Base-by-base conservation (phyloP, 2,113 vertebrate species). In the Campylomormyrus tamandua region DNA sequence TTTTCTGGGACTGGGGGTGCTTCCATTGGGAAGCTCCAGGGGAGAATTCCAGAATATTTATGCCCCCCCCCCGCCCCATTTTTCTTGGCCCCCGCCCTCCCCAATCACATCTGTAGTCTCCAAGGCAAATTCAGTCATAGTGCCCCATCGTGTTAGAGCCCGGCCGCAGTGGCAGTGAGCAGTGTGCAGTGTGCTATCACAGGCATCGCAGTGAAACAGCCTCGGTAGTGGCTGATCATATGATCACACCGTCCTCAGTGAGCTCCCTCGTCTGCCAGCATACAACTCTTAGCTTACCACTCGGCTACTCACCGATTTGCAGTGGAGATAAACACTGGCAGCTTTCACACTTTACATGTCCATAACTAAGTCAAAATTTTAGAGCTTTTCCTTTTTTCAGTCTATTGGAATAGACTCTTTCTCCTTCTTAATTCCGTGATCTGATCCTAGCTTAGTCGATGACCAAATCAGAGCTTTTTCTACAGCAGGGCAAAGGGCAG, bases 11-110 rank as follows among this genome's bases (percentile, higher is more conserved):
- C 21, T 48, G 15, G 24, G 80, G 10, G 39, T 24, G 52, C 56
- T 87, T 74, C 56, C 13, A 70, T 90, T 86, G 50, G 80, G 50
- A 46, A 39, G 24, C 77, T 42, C 80, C 89, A 48, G 83, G 84
- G 56, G 70, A 46, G 53, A 87, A 90, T 90, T 87, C 56, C 39
- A n/a, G 58, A 45, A 49, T 24, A 50, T 74, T 70, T 87, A n/a
- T 83, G 53, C 27, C 50, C 49, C 49, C 49, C n/a, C 50, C 74
- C 77, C 19, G 35, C 88, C 70, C 42, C 42, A 13, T 66, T 66
- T 9, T 66, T 35, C 19, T 42, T 50, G 4, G 6, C 87, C 24
- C 27, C 49, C 19, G 8, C 52, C 58, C 87, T 66, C 62, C n/a
- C 52, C 80, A 52, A 46, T 49, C 77, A 89, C 27, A 5, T 21